phyloP scores from a whole-genome alignment of 2,888 invertebrate species.

The Vandiemenella viatica region DNA sequence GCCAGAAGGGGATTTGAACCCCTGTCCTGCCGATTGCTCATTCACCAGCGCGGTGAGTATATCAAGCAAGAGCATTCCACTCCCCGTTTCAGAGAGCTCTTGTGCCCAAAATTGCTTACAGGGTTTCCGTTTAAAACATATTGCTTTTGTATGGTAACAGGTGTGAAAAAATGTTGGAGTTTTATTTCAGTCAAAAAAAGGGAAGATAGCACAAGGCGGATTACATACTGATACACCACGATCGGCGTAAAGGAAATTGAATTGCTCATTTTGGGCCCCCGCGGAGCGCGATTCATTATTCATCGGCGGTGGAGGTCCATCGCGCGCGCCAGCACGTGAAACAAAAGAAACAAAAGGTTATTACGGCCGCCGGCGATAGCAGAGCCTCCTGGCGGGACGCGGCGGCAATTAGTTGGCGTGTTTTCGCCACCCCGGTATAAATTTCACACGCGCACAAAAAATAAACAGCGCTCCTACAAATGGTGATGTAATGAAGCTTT shows the following conservation, averaged over 20 bases:
- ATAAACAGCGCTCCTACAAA: not conserved
- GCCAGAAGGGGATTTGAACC: no score
- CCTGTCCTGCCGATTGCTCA: no score
- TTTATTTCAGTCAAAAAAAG: no score
- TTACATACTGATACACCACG: not conserved
- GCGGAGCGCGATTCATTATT: not conserved
- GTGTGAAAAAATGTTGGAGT: no score
- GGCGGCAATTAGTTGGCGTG: not conserved
- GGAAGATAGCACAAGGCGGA: not conserved
- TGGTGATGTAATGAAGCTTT: not conserved
- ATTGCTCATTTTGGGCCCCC: not conserved
- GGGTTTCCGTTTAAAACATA: no score
- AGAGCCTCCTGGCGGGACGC: no score
- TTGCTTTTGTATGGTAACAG: no score
- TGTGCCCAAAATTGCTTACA: no score
- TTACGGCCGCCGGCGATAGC: not conserved
- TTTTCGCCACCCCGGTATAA: not conserved
- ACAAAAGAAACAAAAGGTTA: not conserved
- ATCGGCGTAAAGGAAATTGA: not conserved
- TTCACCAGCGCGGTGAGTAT: no score
- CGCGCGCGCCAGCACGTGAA: no score
- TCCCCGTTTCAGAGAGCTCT: no score
- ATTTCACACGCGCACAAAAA: not conserved
- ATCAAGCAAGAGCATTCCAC: no score
- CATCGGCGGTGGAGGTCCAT: not conserved